phyloP scores from a whole-genome alignment of 2,113 vertebrate species.

The Nibea coibor region DNA sequence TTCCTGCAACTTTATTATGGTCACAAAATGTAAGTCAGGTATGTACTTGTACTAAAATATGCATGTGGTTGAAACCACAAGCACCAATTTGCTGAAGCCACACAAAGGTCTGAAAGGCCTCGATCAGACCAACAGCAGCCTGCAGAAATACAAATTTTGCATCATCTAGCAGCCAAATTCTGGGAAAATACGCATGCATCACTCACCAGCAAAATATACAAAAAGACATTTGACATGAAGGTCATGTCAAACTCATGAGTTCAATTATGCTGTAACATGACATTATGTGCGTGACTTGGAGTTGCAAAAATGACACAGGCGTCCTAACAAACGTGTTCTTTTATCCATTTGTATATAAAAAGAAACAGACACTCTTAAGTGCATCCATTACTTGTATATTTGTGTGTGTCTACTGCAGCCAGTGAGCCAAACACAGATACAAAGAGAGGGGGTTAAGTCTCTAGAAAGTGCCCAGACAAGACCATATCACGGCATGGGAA shows the following conservation, averaged over 20 bases:
- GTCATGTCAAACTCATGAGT: not conserved
- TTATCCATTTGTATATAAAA: conserved; percentile 4
- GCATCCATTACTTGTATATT: conserved; percentile 30
- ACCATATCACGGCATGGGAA: conserved; percentile 3
- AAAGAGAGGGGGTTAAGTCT: not conserved
- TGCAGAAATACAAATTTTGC: too few species aligned
- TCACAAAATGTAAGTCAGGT: not conserved
- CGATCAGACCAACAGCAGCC: too few species aligned
- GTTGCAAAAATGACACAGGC: not conserved
- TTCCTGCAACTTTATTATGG: conserved; percentile 21
- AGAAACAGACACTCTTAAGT: conserved; percentile 39
- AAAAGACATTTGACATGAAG: not conserved
- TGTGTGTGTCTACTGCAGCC: not conserved
- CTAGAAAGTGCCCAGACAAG: conserved; percentile 3
- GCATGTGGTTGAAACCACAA: not conserved
- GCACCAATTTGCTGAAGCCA: not conserved
- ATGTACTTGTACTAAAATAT: not conserved
- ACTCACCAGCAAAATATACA: too few species aligned
- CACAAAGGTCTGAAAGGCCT: too few species aligned
- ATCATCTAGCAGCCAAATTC: too few species aligned
- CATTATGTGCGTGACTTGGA: conserved; percentile 10
- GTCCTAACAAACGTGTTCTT: not conserved
- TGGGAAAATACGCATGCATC: too few species aligned
- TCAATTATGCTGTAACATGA: not conserved
- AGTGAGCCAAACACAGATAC: not conserved